Conservation (phyloP, 1,140 invertebrate species). For the Dolichoris vasculosae region DNA sequence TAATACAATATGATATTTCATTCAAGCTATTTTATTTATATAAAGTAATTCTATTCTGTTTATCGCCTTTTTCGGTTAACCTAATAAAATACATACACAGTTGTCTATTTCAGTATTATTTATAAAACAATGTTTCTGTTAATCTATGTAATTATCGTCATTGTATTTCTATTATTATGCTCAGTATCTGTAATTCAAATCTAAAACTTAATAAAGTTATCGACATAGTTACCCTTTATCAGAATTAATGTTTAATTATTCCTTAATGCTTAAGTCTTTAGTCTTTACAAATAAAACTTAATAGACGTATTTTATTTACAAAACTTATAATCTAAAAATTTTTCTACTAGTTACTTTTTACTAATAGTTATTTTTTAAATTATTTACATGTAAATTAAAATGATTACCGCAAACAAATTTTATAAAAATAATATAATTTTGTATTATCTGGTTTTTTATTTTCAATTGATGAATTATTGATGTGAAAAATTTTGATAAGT, state of each 20-base stretch:
- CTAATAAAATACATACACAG: too few relatives aligned
- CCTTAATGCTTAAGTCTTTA: neutral
- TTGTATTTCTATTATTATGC: neutral
- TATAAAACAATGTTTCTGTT: neutral
- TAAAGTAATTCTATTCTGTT: too few relatives aligned
- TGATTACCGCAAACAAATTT: too few relatives aligned
- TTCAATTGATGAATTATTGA: too few relatives aligned
- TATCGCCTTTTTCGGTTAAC: too few relatives aligned
- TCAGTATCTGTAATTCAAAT: neutral
- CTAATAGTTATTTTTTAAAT: neutral
- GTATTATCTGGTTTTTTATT: too few relatives aligned
- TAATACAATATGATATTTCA: too few relatives aligned
- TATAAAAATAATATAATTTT: too few relatives aligned
- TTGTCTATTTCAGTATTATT: too few relatives aligned
- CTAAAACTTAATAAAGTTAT: neutral
- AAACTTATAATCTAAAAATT: neutral
- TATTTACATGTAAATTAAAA: neutral
- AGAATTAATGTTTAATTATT: neutral
- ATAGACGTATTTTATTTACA: neutral
- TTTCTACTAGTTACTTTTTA: too few relatives aligned
- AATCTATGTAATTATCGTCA: conserved; percentile 2
- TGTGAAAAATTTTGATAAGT: too few relatives aligned
- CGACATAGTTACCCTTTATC: neutral
- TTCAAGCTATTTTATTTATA: too few relatives aligned
- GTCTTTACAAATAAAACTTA: neutral